Evolutionary conservation across 2,797 vertebrate genomes (phyloP), one percentile per base, ranked within the genome.

Genomic region (Squalus acanthias): DNA sequence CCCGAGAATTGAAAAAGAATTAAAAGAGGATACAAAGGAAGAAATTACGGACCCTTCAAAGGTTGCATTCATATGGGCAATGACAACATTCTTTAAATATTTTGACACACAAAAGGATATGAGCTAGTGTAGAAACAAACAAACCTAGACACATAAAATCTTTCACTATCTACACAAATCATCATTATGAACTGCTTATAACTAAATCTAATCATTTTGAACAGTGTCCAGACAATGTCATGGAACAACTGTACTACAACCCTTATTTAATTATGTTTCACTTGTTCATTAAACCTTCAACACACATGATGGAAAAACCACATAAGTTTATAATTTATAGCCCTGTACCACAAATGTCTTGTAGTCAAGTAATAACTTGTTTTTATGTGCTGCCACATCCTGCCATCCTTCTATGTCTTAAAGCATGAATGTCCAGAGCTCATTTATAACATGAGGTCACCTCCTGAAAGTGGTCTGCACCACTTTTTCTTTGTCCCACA

Each of bases 311-410:
- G 46, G 39, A 72, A 57, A 74, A 95, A 74, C 22, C 67, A 95
- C 69, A 53, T 24, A 91, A 29, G 94, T 95, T 95, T 72, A 57
- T 74, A 72, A 95, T 95, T 95, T 95, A 95, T 95, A 95, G 69
- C 94, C 46, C 46, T 70, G 69, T 50, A 95, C 69, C 94, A 72
- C 94, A 95, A 95, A 95, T 95, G 94, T 95, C 94, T 95, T 70
- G 39, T 57, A 33, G 94, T 95, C 69, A 57, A 74, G 94, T 70
- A 95, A 95, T 74, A 95, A 95, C 67, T 95, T 95, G 67, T 53
- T 95, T 95, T 95, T 95, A 95, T 95, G 94, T 95, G 94, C 69
- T 95, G 94, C 69, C 94, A 95, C 12, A 95, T 95, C 94, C 94
- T 95, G 94, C 69, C 94, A 95, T 95, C 94, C 46, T 95, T 95